phyloP scores from a whole-genome alignment of 2,113 vertebrate genomes.

The Eclectus roratus region DNA sequence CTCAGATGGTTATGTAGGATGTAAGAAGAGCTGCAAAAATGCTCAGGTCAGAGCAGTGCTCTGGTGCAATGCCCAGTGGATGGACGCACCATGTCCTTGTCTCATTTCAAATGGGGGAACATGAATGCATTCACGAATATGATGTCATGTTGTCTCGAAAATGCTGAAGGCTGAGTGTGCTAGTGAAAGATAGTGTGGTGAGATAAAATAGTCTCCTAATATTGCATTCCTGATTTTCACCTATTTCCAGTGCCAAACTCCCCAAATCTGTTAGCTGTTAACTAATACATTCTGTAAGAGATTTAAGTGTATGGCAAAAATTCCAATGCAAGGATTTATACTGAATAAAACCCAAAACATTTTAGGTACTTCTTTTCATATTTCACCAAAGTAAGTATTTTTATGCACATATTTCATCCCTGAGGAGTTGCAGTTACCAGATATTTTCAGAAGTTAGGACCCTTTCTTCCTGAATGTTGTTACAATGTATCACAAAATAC shows the following conservation, averaged over 20 bases:
- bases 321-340: not conserved
- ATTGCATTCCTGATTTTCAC: not conserved
- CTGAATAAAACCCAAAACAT: not conserved
- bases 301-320: not conserved
- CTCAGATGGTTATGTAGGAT: fast-evolving
- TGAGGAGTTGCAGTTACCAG: not conserved
- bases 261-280: not conserved
- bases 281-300: not conserved
- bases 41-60: not conserved
- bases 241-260: not conserved
- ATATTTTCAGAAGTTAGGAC: not conserved
- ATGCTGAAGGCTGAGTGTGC: not conserved
- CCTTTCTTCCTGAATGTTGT: not conserved
- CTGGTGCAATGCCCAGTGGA: too few species aligned
- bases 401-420: not conserved
- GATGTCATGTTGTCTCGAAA: not conserved
- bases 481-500: not conserved
- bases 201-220: not conserved
- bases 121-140: fast-evolving
- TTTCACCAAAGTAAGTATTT: not conserved
- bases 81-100: not conserved
- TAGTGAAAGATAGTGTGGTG: not conserved
- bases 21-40: not conserved
- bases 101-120: not conserved
- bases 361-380: not conserved